phyloP scores from a whole-genome alignment of 2,888 invertebrate species.

The Mantis religiosa region DNA sequence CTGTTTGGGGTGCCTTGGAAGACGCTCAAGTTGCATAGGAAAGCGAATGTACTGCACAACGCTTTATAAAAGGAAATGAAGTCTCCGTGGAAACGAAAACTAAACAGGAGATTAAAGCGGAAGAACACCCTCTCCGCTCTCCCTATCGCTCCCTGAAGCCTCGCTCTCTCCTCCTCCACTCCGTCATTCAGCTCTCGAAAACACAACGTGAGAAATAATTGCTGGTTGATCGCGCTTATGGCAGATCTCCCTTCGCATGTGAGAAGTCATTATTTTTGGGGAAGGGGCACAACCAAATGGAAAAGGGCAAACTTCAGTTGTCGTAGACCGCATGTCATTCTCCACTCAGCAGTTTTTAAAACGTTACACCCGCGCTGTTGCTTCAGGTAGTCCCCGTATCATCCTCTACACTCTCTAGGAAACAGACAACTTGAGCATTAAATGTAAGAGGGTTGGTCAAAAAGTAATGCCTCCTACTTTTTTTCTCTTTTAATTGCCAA shows the following conservation, averaged over 20 bases:
- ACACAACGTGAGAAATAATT: constrained; percentile 21
- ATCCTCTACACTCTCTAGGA: too few species aligned
- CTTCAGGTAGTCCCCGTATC: too few species aligned
- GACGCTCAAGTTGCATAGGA: background rate
- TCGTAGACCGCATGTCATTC: too few species aligned
- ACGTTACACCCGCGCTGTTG: too few species aligned
- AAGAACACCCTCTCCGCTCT: constrained; percentile 13
- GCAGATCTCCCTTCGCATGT: background rate
- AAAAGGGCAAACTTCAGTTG: background rate
- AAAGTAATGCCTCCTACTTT: too few species aligned
- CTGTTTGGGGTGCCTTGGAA: background rate
- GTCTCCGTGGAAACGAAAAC: constrained; percentile 25
- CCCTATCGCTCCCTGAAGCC: background rate
- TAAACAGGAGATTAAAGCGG: constrained; percentile 30
- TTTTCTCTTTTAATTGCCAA: too few species aligned
- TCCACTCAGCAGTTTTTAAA: too few species aligned
- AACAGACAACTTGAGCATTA: too few species aligned
- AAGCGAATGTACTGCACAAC: background rate
- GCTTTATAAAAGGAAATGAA: constrained; percentile 26
- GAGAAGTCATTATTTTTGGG: background rate
- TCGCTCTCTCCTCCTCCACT: background rate
- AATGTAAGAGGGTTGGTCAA: too few species aligned
- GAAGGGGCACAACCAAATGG: background rate
- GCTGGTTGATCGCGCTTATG: constrained; percentile 15
- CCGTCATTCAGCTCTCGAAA: constrained; percentile 12